phyloP scores from a whole-genome alignment of 2,888 invertebrate species.

The Helicoverpa assulta region DNA sequence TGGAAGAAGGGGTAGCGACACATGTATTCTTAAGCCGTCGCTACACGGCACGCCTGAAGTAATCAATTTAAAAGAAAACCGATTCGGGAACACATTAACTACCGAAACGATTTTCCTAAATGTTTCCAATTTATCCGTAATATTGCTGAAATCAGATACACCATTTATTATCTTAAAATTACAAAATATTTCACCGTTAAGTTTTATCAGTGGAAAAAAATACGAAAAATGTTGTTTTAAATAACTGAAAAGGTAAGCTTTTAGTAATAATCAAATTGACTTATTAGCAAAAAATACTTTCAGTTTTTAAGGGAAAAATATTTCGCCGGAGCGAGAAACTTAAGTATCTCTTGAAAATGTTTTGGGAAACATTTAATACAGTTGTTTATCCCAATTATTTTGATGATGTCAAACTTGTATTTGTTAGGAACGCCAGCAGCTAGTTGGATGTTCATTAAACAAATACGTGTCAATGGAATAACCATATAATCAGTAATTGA shows the following conservation, averaged over 20 bases:
- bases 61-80: constrained; percentile 40
- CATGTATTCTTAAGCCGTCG: no score
- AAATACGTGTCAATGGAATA: constrained; percentile 3
- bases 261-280: constrained; percentile 22
- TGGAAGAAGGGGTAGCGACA: no score
- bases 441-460: background rate
- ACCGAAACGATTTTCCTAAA: constrained; percentile 51
- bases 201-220: constrained; percentile 17
- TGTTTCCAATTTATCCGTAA: constrained; percentile 52
- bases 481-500: constrained; percentile 10
- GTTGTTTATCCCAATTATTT: constrained; percentile 3
- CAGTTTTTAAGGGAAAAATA: background rate
- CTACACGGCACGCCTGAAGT: no score
- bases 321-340: background rate
- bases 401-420: background rate
- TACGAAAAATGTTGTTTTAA: background rate
- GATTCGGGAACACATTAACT: constrained; percentile 48
- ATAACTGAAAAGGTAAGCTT: constrained; percentile 10
- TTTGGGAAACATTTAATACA: background rate
- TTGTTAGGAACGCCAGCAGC: background rate
- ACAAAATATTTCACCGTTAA: constrained; percentile 23
- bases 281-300: constrained; percentile 1
- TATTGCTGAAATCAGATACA: constrained; percentile 31
- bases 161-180: constrained; percentile 29
- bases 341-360: background rate